Conservation (phyloP, 2,888 invertebrate species). For the Chymomyza fuscimana region DNA sequence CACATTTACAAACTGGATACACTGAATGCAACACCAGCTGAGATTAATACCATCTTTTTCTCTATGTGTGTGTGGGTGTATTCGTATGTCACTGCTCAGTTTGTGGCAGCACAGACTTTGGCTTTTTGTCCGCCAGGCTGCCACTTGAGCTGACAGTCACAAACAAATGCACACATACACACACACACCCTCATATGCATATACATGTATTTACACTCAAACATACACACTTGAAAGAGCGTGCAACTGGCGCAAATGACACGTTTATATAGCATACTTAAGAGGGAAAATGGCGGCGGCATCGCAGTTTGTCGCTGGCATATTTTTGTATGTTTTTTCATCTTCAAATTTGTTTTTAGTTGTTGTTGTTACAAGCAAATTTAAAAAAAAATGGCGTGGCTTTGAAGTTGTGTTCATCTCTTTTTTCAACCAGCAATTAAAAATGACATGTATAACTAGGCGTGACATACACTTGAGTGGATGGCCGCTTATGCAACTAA, state of each 20-base stretch:
- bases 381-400: conserved; percentile 26
- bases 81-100: background rate
- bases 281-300: background rate
- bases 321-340: conserved; percentile 8
- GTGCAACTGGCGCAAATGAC: conserved; percentile 55
- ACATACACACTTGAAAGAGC: conserved; percentile 27
- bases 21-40: conserved; percentile 7
- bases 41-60: conserved; percentile 47
- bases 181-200: background rate
- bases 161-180: conserved; percentile 10
- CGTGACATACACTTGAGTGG: conserved; percentile 1
- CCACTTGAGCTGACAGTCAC: conserved; percentile 27
- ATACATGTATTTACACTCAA: conserved; percentile 29
- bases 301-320: background rate
- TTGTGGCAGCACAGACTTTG: background rate
- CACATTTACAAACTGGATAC: background rate
- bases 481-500: background rate
- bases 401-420: conserved; percentile 22
- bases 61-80: background rate
- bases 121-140: conserved; percentile 23
- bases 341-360: conserved; percentile 15
- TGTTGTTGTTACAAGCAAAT: background rate
- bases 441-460: conserved; percentile 30
- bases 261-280: conserved; percentile 48
- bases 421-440: conserved; percentile 41